Conservation (phyloP, 1,140 invertebrate species). For the Drosophila mojavensis region DNA sequence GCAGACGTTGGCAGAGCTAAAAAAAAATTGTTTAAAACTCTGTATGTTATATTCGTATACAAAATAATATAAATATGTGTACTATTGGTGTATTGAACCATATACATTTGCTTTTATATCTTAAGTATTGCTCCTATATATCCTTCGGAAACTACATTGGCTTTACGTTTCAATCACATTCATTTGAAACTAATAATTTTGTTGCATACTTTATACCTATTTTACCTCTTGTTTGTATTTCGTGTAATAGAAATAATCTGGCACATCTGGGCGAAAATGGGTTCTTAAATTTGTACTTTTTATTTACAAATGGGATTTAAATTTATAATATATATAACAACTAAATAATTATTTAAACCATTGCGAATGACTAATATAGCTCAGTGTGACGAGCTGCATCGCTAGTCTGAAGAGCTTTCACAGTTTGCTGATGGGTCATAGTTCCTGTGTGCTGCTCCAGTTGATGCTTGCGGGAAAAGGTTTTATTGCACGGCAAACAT, state of each 20-base stretch:
- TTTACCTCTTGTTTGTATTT: no score
- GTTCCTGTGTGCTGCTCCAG: slow-evolving; percentile 77
- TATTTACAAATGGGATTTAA: slow-evolving; percentile 59
- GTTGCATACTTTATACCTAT: no score
- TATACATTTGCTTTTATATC: no score
- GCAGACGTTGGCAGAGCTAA: not conserved
- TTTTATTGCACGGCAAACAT: slow-evolving; percentile 79
- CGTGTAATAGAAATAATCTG: no score
- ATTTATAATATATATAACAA: slow-evolving; percentile 21
- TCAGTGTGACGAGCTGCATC: slow-evolving; percentile 43
- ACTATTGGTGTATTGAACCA: no score
- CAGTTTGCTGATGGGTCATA: slow-evolving; percentile 79
- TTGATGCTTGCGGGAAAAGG: slow-evolving; percentile 80
- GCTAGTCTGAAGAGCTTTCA: slow-evolving; percentile 54
- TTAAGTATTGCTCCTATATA: no score
- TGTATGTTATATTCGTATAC: not conserved
- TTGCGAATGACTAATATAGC: slow-evolving; percentile 58
- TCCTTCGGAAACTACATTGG: no score
- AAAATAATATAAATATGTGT: no score
- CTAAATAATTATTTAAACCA: slow-evolving; percentile 22
- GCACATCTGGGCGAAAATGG: no score
- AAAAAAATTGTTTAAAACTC: not conserved
- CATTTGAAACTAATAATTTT: no score
- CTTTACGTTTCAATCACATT: no score
- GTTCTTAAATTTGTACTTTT: not conserved